These are phyloP conservation scores for Grallaria varia DNA, from an alignment of 2,113 vertebrate species.

Conservation along the genomic window DNA sequence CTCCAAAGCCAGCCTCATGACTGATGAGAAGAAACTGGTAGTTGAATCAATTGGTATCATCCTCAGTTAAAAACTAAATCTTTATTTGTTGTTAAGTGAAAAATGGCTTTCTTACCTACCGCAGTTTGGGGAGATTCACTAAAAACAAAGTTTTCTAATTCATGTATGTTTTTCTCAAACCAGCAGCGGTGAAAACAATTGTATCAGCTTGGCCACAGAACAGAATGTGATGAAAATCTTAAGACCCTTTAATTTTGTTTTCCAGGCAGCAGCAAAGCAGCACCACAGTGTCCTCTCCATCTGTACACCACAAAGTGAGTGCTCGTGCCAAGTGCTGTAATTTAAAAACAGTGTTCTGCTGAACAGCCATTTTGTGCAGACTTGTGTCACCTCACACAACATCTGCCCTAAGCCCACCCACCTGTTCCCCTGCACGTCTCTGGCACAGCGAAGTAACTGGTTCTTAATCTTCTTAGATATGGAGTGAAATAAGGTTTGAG, in stretches of 20 bases:
- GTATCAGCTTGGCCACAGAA: background rate
- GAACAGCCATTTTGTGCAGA: constrained; percentile 2
- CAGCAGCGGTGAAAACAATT: background rate
- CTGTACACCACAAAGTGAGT: constrained; percentile 70
- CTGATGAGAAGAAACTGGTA: background rate
- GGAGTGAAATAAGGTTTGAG: background rate
- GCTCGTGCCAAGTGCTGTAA: background rate
- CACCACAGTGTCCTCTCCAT: constrained; percentile 50
- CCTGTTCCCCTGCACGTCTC: background rate
- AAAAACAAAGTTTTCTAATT: background rate
- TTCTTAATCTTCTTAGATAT: background rate
- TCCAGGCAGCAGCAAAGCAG: constrained; percentile 60
- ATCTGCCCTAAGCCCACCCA: background rate
- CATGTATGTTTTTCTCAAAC: background rate
- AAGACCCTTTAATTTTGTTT: constrained; percentile 41
- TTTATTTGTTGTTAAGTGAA: background rate
- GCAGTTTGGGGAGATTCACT: background rate
- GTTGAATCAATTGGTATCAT: background rate
- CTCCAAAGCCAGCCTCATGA: background rate
- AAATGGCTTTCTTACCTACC: background rate
- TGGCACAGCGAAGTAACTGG: background rate
- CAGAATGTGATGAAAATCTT: background rate
- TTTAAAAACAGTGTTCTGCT: background rate
- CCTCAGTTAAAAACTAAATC: background rate
- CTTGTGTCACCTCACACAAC: constrained; percentile 19